Conservation (phyloP, 2,797 vertebrate genomes). For the Lates japonicus region DNA sequence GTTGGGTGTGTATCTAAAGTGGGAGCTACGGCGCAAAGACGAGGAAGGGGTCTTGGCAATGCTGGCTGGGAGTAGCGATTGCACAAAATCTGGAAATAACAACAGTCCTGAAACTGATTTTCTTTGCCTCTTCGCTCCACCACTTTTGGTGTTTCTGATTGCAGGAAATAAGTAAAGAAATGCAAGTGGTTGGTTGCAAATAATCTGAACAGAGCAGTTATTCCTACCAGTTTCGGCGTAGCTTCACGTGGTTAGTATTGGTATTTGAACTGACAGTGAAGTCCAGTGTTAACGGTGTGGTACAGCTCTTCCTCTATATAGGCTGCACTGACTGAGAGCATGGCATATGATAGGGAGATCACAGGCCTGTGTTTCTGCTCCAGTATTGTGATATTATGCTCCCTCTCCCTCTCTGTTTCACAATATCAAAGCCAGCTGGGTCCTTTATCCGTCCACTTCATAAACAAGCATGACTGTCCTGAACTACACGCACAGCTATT, state of each 20-base stretch:
- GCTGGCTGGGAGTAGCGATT: constrained; percentile 82
- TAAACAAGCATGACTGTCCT: constrained; percentile 77
- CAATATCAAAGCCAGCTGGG: constrained; percentile 82
- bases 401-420: constrained; percentile 65
- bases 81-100: constrained; percentile 29
- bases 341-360: constrained; percentile 67
- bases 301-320: constrained; percentile 55
- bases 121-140: neutral
- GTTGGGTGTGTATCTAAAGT: constrained; percentile 50
- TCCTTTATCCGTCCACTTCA: constrained; percentile 75
- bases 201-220: constrained; percentile 41
- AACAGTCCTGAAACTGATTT: constrained; percentile 30
- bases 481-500: constrained; percentile 61
- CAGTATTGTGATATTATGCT: constrained; percentile 53
- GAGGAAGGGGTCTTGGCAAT: constrained; percentile 69
- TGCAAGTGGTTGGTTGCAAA: constrained; percentile 18
- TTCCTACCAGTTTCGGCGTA: constrained; percentile 17
- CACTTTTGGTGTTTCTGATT: neutral
- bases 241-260: constrained; percentile 56
- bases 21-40: constrained; percentile 54
- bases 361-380: constrained; percentile 55
- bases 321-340: constrained; percentile 56
- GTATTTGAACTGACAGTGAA: constrained; percentile 75
- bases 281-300: constrained; percentile 59
- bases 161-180: neutral